Base-by-base conservation (phyloP, 2,113 vertebrate genomes). In the Muscicapa adusta region DNA sequence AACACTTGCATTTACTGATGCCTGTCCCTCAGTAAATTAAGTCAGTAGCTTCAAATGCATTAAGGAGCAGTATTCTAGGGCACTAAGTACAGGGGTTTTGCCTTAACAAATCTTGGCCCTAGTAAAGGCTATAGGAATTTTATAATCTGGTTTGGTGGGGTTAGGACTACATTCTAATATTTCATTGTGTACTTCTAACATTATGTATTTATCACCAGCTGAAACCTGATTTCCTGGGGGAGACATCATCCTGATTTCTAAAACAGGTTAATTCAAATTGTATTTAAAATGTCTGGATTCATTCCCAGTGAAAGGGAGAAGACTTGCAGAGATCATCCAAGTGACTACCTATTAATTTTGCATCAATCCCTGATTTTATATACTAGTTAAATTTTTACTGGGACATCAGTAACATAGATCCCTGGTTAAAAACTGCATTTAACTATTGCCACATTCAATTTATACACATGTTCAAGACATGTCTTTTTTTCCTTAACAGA, bases 401-500 rank as follows among this genome's bases (percentile, higher is more conserved):
- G 91, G 97, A 96, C 93, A 97, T 93, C 89, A 95, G 83, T 94
- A 96, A 96, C 61, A 48, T 10, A 76, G 89, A 92, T 58, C 94
- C 97, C 91, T 84, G 73, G 78, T 88, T 66, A 78, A 88, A 47
- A 96, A 79, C 47, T 85, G 94, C 78, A 65, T 42, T 63, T 73
- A 92, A 76, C 91, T 91, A 94, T 91, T 48, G 60, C 13, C 47
- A 40, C 56, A 38, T 91, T 97, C 81, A 94, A 93, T 96, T 96
- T 90, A 79, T 58, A 94, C 74, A 91, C 79, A 93, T 72, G 89
- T 94, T 97, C 76, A 73, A 92, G 68, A 96, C 78, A 79, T 88
- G 85, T 96, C 77, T 74, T 94, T 92, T 96, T 97, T 93, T 43
- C 94, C 92, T 97, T 93, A 94, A 97, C 85, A 98, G 97, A 98